phyloP scores from a whole-genome alignment of 2,888 invertebrate genomes.

The Sarcophaga rosellei region DNA sequence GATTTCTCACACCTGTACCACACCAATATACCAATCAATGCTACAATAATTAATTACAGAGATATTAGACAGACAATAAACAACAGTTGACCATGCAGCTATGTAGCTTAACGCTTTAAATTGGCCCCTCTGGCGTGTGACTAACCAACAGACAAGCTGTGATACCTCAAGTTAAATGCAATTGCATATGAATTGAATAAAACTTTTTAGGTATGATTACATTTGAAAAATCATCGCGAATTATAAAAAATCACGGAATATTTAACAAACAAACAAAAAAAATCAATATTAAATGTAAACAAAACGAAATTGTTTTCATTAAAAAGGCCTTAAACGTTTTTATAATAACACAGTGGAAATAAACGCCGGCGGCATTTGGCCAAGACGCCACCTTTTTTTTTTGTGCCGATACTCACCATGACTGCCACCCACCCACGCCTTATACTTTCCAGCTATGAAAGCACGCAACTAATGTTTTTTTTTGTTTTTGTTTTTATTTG shows the following conservation, averaged over 20 bases:
- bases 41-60: conserved; percentile 60
- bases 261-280: not conserved
- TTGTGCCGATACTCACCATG: conserved; percentile 17
- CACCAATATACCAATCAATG: conserved; percentile 59
- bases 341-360: conserved; percentile 40
- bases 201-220: not conserved
- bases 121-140: not conserved
- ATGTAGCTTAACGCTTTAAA: conserved; percentile 28
- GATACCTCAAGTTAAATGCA: conserved; percentile 27
- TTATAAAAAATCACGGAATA: conserved; percentile 26
- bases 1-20: conserved; percentile 63
- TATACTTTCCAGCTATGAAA: conserved; percentile 30
- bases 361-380: conserved; percentile 53
- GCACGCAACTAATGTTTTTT: conserved; percentile 59
- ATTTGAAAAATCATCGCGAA: conserved; percentile 4
- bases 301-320: conserved; percentile 4
- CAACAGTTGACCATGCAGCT: conserved; percentile 23
- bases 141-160: conserved; percentile 27
- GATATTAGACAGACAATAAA: conserved; percentile 49
- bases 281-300: conserved; percentile 35
- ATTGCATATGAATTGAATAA: conserved; percentile 32
- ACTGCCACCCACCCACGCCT: conserved; percentile 54
- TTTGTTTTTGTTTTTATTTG: not conserved
- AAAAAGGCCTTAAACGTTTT: conserved; percentile 31
- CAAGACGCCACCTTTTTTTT: conserved; percentile 60